Conservation (phyloP, 2,797 vertebrate genomes). For the Otolemur crassicaudatus region DNA sequence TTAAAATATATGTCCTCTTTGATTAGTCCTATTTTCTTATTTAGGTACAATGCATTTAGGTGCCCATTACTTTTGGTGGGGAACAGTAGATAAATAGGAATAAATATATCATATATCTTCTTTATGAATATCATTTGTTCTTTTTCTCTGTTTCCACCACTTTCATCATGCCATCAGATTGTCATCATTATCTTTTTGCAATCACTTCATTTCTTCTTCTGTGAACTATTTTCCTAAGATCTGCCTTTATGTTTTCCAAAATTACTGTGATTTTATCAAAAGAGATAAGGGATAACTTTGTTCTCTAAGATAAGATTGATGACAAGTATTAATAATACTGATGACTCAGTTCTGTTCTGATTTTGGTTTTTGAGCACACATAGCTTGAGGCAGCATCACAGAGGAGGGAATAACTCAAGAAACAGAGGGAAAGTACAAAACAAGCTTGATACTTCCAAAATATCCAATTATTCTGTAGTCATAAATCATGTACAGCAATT, state of each 20-base stretch:
- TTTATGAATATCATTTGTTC: not conserved
- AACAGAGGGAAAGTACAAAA: not conserved
- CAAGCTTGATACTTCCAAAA: not conserved
- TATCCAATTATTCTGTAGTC: not conserved
- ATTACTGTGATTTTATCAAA: not conserved
- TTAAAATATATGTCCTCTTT: not conserved
- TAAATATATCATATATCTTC: not conserved
- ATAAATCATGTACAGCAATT: not conserved
- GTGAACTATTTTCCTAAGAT: not conserved
- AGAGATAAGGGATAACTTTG: constrained; percentile 18
- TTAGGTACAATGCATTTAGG: not conserved
- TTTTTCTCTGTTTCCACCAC: not conserved
- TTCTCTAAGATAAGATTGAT: constrained; percentile 27
- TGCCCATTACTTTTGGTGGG: not conserved
- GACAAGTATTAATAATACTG: constrained; percentile 50
- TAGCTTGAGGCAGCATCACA: not conserved
- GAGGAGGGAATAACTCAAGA: not conserved
- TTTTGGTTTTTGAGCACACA: not conserved
- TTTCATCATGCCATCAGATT: not conserved
- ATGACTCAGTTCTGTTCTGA: constrained; percentile 43
- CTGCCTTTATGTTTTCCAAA: constrained; percentile 34
- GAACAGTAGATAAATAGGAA: not conserved
- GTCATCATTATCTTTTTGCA: not conserved
- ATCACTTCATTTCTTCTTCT: not conserved
- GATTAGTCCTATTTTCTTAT: constrained; percentile 3